These are phyloP conservation scores for Nansenia antarctica DNA, from an alignment of 2,113 vertebrate species.

Conservation along the genomic window DNA sequence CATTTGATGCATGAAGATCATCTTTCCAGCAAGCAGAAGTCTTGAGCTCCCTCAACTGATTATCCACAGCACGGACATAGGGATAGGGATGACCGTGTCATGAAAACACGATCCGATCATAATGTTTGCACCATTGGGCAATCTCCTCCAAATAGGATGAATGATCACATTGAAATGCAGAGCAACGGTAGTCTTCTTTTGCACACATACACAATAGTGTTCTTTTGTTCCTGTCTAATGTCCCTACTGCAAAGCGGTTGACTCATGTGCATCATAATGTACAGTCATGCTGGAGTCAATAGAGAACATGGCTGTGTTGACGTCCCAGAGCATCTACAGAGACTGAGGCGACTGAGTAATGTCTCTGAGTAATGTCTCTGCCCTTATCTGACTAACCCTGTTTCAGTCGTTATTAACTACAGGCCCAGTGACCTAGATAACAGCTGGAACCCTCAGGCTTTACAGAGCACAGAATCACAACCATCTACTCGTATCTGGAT, in stretches of 20 bases:
- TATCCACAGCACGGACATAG: background rate
- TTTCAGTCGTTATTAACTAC: background rate
- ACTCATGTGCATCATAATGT: background rate
- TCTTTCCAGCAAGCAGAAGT: background rate
- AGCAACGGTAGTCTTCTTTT: background rate
- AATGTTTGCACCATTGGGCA: background rate
- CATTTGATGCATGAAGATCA: background rate
- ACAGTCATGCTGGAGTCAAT: background rate
- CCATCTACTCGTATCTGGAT: background rate
- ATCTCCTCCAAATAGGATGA: background rate
- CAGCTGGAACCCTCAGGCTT: conserved; percentile 1
- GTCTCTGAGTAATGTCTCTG: background rate
- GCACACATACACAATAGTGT: background rate
- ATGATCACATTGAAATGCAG: background rate
- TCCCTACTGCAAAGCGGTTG: background rate
- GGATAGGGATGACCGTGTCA: background rate
- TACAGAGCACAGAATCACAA: background rate
- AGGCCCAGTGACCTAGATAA: conserved; percentile 34
- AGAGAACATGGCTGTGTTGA: background rate
- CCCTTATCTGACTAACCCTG: background rate
- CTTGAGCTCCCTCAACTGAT: background rate
- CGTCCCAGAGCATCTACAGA: background rate
- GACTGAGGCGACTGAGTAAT: background rate
- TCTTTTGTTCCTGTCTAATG: background rate
- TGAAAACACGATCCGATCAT: background rate